These are phyloP conservation scores for Microctonus brassicae DNA, from an alignment of 2,888 invertebrate genomes.

Conservation along the genomic window DNA sequence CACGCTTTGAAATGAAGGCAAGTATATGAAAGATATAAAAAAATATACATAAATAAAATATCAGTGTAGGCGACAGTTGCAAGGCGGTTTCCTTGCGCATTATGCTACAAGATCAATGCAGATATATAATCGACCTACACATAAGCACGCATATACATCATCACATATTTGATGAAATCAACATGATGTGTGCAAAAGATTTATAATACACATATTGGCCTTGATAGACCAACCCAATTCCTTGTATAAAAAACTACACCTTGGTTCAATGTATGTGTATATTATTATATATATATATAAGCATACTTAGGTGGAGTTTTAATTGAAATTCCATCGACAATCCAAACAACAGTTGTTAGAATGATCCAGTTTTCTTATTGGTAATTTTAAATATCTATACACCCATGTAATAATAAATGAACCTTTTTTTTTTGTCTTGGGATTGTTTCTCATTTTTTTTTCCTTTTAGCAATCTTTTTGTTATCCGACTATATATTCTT, in stretches of 20 bases:
- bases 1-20: background rate
- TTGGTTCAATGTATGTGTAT: background rate
- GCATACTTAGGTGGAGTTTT: background rate
- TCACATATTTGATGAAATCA: background rate
- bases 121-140: constrained; percentile 7
- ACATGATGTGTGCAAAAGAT: constrained; percentile 15
- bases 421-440: background rate
- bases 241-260: constrained; percentile 9
- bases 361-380: background rate
- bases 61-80: constrained; percentile 13
- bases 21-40: background rate
- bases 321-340: background rate
- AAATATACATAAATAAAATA: background rate
- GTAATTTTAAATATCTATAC: background rate
- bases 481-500: too few species aligned
- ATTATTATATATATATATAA: background rate
- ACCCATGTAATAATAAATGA: background rate
- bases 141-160: background rate
- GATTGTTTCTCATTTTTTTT: too few species aligned
- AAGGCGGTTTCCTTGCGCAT: constrained; percentile 4
- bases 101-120: constrained; percentile 13
- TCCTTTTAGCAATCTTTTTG: too few species aligned
- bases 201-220: constrained; percentile 27
- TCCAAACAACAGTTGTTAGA: background rate
- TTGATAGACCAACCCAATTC: constrained; percentile 40